These are phyloP conservation scores for Rhagonycha fulva DNA, from an alignment of 2,888 invertebrate genomes.

Conservation along the genomic window DNA sequence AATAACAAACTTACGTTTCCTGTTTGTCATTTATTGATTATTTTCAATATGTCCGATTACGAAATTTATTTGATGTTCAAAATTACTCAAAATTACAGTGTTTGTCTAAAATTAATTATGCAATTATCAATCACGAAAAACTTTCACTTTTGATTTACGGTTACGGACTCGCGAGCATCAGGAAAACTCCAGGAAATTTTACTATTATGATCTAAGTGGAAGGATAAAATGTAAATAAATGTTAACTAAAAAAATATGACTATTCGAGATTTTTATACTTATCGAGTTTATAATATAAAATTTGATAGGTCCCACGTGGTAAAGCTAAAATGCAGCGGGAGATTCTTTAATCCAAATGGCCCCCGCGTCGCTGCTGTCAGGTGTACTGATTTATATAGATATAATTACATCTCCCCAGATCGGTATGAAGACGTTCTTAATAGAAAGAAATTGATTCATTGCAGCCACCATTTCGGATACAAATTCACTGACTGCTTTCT, in stretches of 20 bases:
- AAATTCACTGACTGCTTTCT: constrained; percentile 50
- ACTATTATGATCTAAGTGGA: too few relatives aligned
- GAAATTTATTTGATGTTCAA: background rate
- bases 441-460: constrained; percentile 50
- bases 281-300: background rate
- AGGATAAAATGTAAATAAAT: background rate
- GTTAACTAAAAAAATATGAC: background rate
- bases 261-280: background rate
- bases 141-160: background rate
- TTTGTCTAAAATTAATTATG: background rate
- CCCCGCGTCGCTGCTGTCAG: constrained; percentile 44
- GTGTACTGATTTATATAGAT: constrained; percentile 51
- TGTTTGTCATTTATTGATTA: constrained; percentile 24
- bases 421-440: constrained; percentile 44
- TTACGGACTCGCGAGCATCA: background rate
- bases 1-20: constrained; percentile 31
- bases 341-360: constrained; percentile 37
- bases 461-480: constrained; percentile 38
- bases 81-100: background rate
- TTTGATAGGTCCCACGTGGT: constrained; percentile 18
- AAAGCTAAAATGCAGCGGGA: constrained; percentile 23
- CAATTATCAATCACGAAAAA: background rate
- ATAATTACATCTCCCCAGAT: constrained; percentile 52
- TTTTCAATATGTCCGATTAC: background rate
- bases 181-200: background rate